Percentiles rank a stretch among this genome's conserved stretches.
These are phyloP conservation scores for Cosmorhoe ocellata DNA, from an alignment of 2,888 invertebrate genomes.

Conservation along the genomic window DNA sequence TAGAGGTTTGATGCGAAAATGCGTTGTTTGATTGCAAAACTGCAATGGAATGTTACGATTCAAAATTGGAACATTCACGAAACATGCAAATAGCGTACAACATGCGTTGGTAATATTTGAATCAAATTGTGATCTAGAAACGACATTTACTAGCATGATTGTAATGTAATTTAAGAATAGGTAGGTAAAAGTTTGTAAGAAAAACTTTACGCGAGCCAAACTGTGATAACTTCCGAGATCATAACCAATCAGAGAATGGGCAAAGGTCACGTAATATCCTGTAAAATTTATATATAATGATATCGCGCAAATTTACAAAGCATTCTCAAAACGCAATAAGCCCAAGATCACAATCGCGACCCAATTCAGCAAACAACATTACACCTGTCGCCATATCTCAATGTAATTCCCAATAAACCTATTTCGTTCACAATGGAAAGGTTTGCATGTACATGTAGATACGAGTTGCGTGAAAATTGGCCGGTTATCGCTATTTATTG, in stretches of 20 bases:
- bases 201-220: no score
- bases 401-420: conserved; percentile 44
- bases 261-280: background rate
- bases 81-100: conserved; percentile 18
- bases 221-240: no score
- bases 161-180: background rate
- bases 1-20: conserved; percentile 5
- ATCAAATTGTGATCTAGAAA: conserved; percentile 13
- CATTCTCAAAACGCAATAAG: conserved; percentile 19
- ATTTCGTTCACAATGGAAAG: conserved; percentile 33
- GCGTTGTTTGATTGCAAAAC: conserved; percentile 19
- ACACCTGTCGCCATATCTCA: conserved; percentile 41
- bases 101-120: background rate
- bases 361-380: conserved; percentile 40
- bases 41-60: conserved; percentile 1
- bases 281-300: background rate
- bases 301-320: conserved; percentile 16
- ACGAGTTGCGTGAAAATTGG: conserved; percentile 23
- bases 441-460: conserved; percentile 20
- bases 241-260: no score
- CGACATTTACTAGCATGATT: no score
- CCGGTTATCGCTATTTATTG: conserved; percentile 25
- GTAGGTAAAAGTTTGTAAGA: no score
- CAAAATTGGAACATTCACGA: conserved; percentile 13
- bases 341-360: conserved; percentile 36